Percentiles rank a stretch among this genome's conserved stretches.
Conservation (phyloP, 1,140 invertebrate species). For the Procambarus clarkii region DNA sequence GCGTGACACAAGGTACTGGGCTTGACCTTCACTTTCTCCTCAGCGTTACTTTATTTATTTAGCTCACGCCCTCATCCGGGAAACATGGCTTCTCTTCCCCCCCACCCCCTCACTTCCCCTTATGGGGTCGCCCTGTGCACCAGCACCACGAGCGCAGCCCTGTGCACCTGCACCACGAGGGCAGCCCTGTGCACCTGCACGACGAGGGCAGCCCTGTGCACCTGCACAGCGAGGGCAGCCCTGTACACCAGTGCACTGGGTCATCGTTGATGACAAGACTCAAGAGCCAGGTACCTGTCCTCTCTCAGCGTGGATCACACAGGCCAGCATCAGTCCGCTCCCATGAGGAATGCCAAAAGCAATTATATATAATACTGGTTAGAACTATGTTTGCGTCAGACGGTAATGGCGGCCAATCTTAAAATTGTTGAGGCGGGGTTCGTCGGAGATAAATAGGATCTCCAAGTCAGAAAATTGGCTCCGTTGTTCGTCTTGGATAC, state of each 20-base stretch:
- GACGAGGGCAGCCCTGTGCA: too few relatives aligned
- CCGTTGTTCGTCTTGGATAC: neutral
- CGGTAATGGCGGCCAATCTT: neutral
- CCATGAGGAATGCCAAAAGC: neutral
- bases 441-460: neutral
- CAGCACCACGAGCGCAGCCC: too few relatives aligned
- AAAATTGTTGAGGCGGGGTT: neutral
- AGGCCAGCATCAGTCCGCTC: too few relatives aligned
- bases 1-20: constrained; percentile 17
- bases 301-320: too few relatives aligned
- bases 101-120: too few relatives aligned
- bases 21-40: constrained; percentile 42
- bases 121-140: too few relatives aligned
- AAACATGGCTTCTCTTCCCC: neutral
- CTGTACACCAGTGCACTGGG: too few relatives aligned
- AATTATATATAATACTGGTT: neutral
- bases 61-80: neutral
- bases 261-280: too few relatives aligned
- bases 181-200: too few relatives aligned
- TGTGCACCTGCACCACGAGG: too few relatives aligned
- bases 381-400: neutral
- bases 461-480: neutral
- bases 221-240: too few relatives aligned
- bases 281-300: too few relatives aligned
- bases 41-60: neutral